Evolutionary conservation across 2,113 vertebrate species (phyloP).

Genomic region (Benitochromis conjunctus): DNA sequence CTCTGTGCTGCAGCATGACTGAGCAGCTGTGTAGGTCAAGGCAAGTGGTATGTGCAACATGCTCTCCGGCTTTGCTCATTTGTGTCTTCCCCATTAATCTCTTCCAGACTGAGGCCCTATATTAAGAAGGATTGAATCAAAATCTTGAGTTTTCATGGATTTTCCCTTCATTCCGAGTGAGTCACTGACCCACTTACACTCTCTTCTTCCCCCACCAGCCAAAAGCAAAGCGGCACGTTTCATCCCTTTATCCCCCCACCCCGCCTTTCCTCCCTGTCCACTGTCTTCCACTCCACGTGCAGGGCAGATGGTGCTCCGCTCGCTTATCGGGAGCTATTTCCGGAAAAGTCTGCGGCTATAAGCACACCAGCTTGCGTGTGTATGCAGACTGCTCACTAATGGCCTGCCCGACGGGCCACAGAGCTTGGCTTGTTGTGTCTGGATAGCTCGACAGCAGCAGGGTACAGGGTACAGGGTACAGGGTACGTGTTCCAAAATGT

Average conservation of each 20-base stretch:
- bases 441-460: neutral
- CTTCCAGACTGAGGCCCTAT: neutral
- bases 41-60: neutral
- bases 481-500: neutral
- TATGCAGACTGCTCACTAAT: conserved; percentile 10
- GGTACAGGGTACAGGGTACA: neutral
- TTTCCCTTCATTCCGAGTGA: neutral
- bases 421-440: neutral
- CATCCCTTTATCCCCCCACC: conserved; percentile 25
- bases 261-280: neutral
- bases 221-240: conserved; percentile 25
- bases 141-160: neutral
- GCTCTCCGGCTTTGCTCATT: neutral
- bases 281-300: conserved; percentile 27
- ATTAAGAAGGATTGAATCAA: neutral
- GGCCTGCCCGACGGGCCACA: neutral
- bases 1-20: conserved; percentile 13
- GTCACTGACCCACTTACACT: conserved; percentile 42
- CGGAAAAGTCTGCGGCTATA: neutral
- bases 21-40: neutral
- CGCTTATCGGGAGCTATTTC: conserved; percentile 46
- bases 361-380: neutral
- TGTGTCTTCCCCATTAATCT: neutral
- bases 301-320: conserved; percentile 39
- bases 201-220: neutral